Base-by-base conservation (phyloP, 2,113 vertebrate genomes). In the Himantopus leucocephalus region DNA sequence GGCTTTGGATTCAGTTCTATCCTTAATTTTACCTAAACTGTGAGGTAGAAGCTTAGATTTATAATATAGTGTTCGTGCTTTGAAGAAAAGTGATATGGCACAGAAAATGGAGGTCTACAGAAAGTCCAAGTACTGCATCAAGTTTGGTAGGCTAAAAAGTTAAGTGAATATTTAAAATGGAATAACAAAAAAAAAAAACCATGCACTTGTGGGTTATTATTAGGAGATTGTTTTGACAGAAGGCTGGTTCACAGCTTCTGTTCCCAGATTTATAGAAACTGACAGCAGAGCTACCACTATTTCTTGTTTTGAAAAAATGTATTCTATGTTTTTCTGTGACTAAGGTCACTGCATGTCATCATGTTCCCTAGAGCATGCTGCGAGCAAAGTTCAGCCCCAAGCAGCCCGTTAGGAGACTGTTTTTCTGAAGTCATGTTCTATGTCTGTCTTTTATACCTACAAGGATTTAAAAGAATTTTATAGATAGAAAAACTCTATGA, bases 181-280 rank as follows among this genome's bases (percentile, higher is more conserved):
- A 73, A 77, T 52, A 91, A 82, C 30, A 90, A 88, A 94, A 88
- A 62, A 4, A 90, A 88, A 94, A 88, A 62, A 4, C 0, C 6
- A 71, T 41, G n/a, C 7, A 67, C 30, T 94, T 24, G 64, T 93
- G 63, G 34, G 37, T 92, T 94, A 87, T 92, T 94, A 87, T 91
- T 84, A 89, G 17, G 47, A 76, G 78, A 84, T 68, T 93, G 52
- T 81, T 95, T 96, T 91, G 88, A 72, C 76, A 92, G 75, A 93
- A 74, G 47, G 9, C 35, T 92, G 47, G 68, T 91, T 96, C 91
- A 92, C 64, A 87, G 88, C 52, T 89, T 91, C 88, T 91, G 68
- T 86, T 94, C 27, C 30, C 64, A 89, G 90, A 94, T 95, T 95
- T 92, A 84, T 84, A 94, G 88, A 96, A 94, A 67, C 68, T 91